Evolutionary conservation across 64 coral and sea anemone species (phyloP), one percentile per base, ranked within the genome.

Genomic region (Montipora capricornis): DNA sequence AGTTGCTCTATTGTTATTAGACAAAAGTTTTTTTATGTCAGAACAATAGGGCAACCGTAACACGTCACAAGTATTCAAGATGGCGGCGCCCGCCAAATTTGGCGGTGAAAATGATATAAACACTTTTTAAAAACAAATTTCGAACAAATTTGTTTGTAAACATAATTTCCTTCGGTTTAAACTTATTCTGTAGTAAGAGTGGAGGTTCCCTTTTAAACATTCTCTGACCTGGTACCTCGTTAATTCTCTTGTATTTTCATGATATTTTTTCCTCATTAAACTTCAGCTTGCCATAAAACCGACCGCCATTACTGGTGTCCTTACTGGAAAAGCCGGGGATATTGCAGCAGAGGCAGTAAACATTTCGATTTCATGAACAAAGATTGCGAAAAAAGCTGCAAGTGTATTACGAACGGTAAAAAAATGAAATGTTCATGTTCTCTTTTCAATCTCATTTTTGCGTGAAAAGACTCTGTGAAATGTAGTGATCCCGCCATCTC

Each of bases 341-440:
- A 68, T 20, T 97, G 89, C 53, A 89, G 82, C 8, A 44, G 4
- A 8, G 53, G 51, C 13, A 61, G 7, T 12, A 6, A 6, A 49
- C 26, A 93, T 19, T 84, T 48, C 4, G 8, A 10, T 13, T 94
- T 92, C 84, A 97, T 97, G 92, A 82, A 79, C 67, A 52, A 29
- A 15, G 59, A 88, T 16, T 97, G 95, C 68, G 22, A 89, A 47
- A 94, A 85, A 61, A 97, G 95, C 68, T 97, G 95, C 95, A 84
- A 78, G 14, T 97, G 95, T 44, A 62, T 15, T 10, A 8, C 70
- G 49, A 55, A 10, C 2, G 75, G 47, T 55, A 44, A 59, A 15
- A 46, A 66, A n/a, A 10, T 37, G 29, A 17, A 19, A 46, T 5
- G 37, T 51, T 47, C 16, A 71, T 37, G 29, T 1, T 10, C 77